Evolutionary conservation across 1,140 invertebrate genomes (phyloP).

Genomic region (Lasioglossum albipes): DNA sequence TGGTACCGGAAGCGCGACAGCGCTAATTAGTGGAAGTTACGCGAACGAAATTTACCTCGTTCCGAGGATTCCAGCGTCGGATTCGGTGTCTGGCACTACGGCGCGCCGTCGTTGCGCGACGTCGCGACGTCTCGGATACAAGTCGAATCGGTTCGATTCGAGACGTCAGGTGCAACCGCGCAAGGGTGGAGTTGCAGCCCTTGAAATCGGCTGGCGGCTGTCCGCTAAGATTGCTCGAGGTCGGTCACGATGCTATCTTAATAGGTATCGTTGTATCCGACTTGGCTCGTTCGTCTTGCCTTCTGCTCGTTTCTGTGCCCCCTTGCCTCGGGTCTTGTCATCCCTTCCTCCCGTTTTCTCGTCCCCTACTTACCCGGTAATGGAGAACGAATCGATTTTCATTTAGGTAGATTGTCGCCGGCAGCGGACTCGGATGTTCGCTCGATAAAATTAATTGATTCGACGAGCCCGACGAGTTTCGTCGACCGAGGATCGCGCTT

Average conservation of each 20-base stretch:
- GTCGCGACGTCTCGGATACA: conserved; percentile 29
- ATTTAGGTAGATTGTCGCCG: conserved; percentile 56
- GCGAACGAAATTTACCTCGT: conserved; percentile 24
- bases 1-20: conserved; percentile 21
- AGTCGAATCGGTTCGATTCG: conserved; percentile 46
- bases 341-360: background rate
- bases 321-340: background rate
- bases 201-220: conserved; percentile 37
- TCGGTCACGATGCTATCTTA: conserved; percentile 61
- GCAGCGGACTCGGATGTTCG: conserved; percentile 22
- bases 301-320: conserved; percentile 3
- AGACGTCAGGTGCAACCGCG: conserved; percentile 54
- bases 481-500: conserved; percentile 5
- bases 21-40: conserved; percentile 31
- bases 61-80: conserved; percentile 2
- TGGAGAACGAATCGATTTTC: conserved; percentile 61
- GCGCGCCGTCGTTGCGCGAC: background rate
- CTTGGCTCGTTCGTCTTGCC: conserved; percentile 44
- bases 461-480: conserved; percentile 46
- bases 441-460: conserved; percentile 63
- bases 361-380: conserved; percentile 55
- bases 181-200: conserved; percentile 27
- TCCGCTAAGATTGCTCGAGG: conserved; percentile 52
- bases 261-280: conserved; percentile 62
- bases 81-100: background rate